phyloP scores from a whole-genome alignment of 1,140 invertebrate species.

The Cherax quadricarinatus region DNA sequence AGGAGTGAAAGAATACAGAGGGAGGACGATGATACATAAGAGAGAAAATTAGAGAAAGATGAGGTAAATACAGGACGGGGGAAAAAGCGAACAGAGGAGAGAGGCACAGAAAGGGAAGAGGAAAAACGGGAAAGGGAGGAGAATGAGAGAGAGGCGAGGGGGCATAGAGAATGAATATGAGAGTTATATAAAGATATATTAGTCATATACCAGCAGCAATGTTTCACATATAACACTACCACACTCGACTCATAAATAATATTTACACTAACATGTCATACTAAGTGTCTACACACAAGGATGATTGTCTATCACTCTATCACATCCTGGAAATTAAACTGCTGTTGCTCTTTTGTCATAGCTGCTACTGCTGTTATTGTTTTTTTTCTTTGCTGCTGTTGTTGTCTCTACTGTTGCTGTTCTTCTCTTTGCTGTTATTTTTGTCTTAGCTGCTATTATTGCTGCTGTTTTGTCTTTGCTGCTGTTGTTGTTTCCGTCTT shows the following conservation, averaged over 20 bases:
- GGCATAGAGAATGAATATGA: too few relatives aligned
- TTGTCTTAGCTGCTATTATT: background rate
- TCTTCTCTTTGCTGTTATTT: background rate
- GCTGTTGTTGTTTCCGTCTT: background rate
- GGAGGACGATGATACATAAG: background rate
- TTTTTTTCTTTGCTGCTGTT: too few relatives aligned
- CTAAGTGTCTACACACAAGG: too few relatives aligned
- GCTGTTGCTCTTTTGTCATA: background rate
- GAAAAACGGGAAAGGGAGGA: background rate
- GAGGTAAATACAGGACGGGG: background rate
- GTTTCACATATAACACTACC: too few relatives aligned
- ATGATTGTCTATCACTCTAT: too few relatives aligned
- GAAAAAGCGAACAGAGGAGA: too few relatives aligned
- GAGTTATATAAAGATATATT: too few relatives aligned
- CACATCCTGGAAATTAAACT: background rate
- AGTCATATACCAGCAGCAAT: too few relatives aligned
- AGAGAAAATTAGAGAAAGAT: background rate
- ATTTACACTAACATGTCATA: too few relatives aligned
- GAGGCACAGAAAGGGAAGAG: background rate
- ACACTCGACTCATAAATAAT: too few relatives aligned
- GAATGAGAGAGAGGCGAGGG: background rate
- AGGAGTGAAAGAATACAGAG: conserved; percentile 20
- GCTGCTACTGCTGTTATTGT: background rate
- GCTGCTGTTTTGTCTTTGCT: too few relatives aligned
- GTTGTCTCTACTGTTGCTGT: too few relatives aligned